phyloP scores from a whole-genome alignment of 2,797 vertebrate species.

The Dendrocincla fuliginosa region DNA sequence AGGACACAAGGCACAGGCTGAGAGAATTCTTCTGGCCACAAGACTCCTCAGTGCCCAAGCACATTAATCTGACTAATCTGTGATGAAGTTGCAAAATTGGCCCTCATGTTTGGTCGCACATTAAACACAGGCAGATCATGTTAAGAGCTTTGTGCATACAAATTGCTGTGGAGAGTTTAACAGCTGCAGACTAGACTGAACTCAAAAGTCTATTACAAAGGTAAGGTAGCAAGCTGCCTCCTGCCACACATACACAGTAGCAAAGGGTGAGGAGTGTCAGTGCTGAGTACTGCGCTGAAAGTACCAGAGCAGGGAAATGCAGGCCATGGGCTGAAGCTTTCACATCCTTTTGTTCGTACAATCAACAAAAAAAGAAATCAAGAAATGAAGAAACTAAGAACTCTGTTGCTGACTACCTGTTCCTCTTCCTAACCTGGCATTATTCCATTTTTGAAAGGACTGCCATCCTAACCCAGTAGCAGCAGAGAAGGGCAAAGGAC shows the following conservation, averaged over 20 bases:
- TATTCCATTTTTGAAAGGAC: neutral
- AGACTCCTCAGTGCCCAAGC: neutral
- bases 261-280: neutral
- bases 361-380: neutral
- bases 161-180: rapidly evolving
- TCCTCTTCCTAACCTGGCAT: neutral
- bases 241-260: neutral
- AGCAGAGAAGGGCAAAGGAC: neutral
- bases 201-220: neutral
- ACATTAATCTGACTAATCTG: neutral
- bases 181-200: neutral
- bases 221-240: neutral
- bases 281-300: rapidly evolving
- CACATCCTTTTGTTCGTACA: neutral
- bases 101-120: rapidly evolving
- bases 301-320: neutral
- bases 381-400: neutral
- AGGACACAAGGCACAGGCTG: neutral
- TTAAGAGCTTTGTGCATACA: rapidly evolving
- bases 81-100: neutral
- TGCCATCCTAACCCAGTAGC: neutral
- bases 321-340: neutral
- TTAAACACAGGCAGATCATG: neutral
- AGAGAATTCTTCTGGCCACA: neutral
- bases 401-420: neutral